These are phyloP conservation scores for Drosophila koepferae DNA, from an alignment of 2,888 invertebrate genomes.

Conservation along the genomic window DNA sequence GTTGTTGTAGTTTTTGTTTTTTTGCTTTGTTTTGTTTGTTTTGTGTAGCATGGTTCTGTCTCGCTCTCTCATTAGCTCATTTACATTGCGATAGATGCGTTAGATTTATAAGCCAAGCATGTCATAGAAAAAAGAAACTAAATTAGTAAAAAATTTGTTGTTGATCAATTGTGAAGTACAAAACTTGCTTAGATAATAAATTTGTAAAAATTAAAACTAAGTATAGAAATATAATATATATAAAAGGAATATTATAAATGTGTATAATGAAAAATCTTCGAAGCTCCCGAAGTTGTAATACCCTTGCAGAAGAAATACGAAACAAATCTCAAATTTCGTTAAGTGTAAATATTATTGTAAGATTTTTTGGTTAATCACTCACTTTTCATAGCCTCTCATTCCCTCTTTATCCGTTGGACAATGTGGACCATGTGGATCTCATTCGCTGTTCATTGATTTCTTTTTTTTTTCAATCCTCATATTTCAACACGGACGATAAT, in stretches of 20 bases:
- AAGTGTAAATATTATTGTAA: not conserved
- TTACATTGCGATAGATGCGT: conserved; percentile 76
- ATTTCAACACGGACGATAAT: too few species aligned
- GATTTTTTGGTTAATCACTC: not conserved
- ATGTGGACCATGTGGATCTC: not conserved
- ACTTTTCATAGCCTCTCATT: not conserved
- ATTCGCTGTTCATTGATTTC: not conserved
- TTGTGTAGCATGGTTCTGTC: conserved; percentile 22
- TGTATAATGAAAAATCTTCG: conserved; percentile 8
- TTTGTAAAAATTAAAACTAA: conserved; percentile 8
- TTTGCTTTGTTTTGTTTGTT: conserved; percentile 8
- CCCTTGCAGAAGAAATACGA: conserved; percentile 5
- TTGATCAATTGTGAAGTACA: conserved; percentile 47
- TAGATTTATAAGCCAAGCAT: conserved; percentile 82
- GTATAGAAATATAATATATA: not conserved
- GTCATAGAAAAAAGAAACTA: conserved; percentile 84
- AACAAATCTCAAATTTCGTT: not conserved
- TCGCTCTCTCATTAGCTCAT: conserved; percentile 57
- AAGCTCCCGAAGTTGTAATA: conserved; percentile 12
- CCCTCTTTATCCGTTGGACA: not conserved
- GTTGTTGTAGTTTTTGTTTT: conserved; percentile 31
- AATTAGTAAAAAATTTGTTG: conserved; percentile 80
- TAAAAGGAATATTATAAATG: not conserved
- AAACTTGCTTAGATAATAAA: conserved; percentile 23
- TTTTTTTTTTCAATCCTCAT: too few species aligned